Evolutionary conservation across 2,797 vertebrate species (phyloP), one percentile per base, ranked within the genome.

Genomic region (Apogon talboti): DNA sequence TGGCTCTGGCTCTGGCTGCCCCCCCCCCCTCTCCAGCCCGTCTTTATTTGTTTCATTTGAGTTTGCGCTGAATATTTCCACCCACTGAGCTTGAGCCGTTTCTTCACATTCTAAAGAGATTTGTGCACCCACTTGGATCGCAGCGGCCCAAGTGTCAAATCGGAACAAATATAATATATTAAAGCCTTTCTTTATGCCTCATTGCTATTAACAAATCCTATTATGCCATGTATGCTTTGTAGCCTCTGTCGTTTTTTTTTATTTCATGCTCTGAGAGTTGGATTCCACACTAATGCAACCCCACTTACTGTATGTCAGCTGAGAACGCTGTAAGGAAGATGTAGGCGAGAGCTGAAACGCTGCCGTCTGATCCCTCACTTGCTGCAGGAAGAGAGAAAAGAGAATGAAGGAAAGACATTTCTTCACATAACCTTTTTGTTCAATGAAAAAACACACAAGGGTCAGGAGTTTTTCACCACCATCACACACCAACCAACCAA

Each of bases 161-260:
- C 55, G 3, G 66, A 78, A 66, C 81, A 88, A 87, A 91, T 88
- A 80, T 79, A 72, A 90, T 82, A 68, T 84, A 91, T 92, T 83
- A 90, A 85, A 80, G 66, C 30, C 60, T 76, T 60, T 75, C 80
- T 86, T 87, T 87, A 88, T 72, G 84, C 84, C 84, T 91, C 84
- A 85, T 92, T 89, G 85, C 80, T 82, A 81, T 91, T 88, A 89
- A 78, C 86, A 90, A 86, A 90, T 88, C 78, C 72, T 79, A 79
- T 92, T 90, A 91, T 74, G 74, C 30, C 76, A 68, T 78, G 69
- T 83, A 46, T 78, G 84, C 86, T 85, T 86, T 82, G 83, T 44
- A 50, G 79, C 48, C 67, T 47, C 21, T 54, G 11, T 40, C 54
- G 1, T 68, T 77, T 84, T 49, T 77, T 78, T 76, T 79, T 84